These are phyloP conservation scores for Ptilodon capucinus DNA, from an alignment of 2,888 invertebrate species.

Conservation along the genomic window DNA sequence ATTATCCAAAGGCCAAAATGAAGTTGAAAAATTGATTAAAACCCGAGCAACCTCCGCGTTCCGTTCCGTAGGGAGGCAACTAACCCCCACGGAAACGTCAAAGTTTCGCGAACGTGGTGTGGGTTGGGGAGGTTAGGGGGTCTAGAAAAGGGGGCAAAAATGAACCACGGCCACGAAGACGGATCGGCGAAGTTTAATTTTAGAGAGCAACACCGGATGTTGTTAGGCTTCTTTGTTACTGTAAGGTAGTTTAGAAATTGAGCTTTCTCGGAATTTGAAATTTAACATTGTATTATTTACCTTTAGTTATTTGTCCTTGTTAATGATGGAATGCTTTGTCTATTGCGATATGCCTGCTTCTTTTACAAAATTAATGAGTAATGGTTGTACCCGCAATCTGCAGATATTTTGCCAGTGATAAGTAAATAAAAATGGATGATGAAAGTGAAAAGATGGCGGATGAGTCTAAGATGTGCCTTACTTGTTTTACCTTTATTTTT, in stretches of 20 bases:
- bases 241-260: too few relatives aligned
- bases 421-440: too few relatives aligned
- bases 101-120: conserved; percentile 56
- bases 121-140: conserved; percentile 33
- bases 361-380: too few relatives aligned
- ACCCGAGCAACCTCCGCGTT: conserved; percentile 47
- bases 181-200: conserved; percentile 63
- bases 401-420: too few relatives aligned
- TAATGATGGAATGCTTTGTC: too few relatives aligned
- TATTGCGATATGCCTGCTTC: too few relatives aligned
- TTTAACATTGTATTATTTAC: too few relatives aligned
- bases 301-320: too few relatives aligned
- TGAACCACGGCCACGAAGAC: conserved; percentile 54
- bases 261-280: conserved; percentile 9
- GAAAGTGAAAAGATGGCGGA: too few relatives aligned
- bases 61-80: conserved; percentile 40
- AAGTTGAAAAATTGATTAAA: conserved; percentile 77
- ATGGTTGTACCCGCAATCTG: too few relatives aligned
- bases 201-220: conserved; percentile 31
- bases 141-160: conserved; percentile 49
- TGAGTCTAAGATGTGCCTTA: too few relatives aligned
- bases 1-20: conserved; percentile 56
- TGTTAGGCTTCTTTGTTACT: conserved; percentile 30
- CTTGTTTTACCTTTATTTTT: too few relatives aligned
- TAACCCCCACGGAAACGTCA: conserved; percentile 56